A percentile compares a stretch with the other conserved stretches of the same genome.
Conservation (phyloP, 2,888 invertebrate genomes). For the Cosmopolites sordidus region DNA sequence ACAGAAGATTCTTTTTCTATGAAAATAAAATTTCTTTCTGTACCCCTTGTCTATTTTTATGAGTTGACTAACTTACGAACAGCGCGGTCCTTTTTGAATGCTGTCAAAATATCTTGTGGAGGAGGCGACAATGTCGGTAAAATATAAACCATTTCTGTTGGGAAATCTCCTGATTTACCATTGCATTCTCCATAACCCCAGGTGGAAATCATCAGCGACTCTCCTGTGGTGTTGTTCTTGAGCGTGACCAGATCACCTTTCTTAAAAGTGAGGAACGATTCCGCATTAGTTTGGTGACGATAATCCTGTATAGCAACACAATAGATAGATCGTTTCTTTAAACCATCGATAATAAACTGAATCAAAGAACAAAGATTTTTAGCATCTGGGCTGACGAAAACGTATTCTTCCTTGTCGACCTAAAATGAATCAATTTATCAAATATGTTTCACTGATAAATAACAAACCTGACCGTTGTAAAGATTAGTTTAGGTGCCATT, state of each 20-base stretch:
- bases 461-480: slow-evolving; percentile 66
- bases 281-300: slow-evolving; percentile 51
- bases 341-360: slow-evolving; percentile 77
- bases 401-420: slow-evolving; percentile 75
- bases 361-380: slow-evolving; percentile 80
- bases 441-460: too few species aligned
- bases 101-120: slow-evolving; percentile 60
- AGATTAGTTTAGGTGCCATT: slow-evolving; percentile 62
- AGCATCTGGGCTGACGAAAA: slow-evolving; percentile 85
- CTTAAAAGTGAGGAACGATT: slow-evolving; percentile 57
- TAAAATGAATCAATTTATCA: slow-evolving; percentile 3
- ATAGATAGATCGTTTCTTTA: slow-evolving; percentile 80
- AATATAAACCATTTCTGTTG: slow-evolving; percentile 81
- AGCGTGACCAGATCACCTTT: slow-evolving; percentile 79
- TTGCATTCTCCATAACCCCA: slow-evolving; percentile 72
- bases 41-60: too few species aligned
- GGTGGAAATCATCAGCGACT: slow-evolving; percentile 65
- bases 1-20: slow-evolving; percentile 19
- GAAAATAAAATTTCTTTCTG: too few species aligned
- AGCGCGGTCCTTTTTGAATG: slow-evolving; percentile 58
- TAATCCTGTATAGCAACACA: slow-evolving; percentile 69
- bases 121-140: slow-evolving; percentile 79
- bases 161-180: slow-evolving; percentile 74
- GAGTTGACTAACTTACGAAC: slow-evolving; percentile 14
- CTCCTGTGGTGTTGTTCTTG: slow-evolving; percentile 70